Percentiles rank a stretch among this genome's conserved stretches.
Evolutionary conservation across 2,113 vertebrate genomes (phyloP).

Genomic region (Strigops habroptila): DNA sequence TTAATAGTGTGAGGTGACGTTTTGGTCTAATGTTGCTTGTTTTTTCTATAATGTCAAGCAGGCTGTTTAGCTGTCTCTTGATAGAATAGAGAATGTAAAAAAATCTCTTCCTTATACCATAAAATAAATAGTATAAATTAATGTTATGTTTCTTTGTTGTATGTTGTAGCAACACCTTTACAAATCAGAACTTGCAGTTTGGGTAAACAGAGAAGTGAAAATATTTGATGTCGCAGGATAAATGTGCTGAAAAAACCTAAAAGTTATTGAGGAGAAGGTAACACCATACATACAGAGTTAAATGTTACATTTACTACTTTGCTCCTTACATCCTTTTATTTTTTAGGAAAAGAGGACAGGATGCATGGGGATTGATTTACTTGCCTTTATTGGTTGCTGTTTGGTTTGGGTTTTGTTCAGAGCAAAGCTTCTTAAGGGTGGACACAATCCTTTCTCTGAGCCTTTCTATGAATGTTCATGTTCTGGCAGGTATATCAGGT

Average conservation of each 20-base stretch:
- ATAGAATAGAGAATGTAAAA: not conserved
- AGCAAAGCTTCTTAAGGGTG: not conserved
- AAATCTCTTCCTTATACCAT: not conserved
- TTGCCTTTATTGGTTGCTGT: not conserved
- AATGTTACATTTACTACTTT: not conserved
- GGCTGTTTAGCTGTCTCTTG: not conserved
- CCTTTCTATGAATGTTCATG: accelerated
- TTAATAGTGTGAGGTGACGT: not conserved
- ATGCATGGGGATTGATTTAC: not conserved
- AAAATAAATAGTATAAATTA: not conserved
- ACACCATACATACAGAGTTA: not conserved
- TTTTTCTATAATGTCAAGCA: not conserved
- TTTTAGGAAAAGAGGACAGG: not conserved
- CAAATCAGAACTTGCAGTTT: not conserved
- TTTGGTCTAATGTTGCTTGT: not conserved
- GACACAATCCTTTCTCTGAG: not conserved
- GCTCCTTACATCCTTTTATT: not conserved
- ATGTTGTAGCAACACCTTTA: not conserved
- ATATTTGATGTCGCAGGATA: not conserved
- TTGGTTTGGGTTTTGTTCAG: not conserved
- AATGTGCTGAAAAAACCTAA: not conserved
- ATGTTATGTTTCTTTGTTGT: not conserved
- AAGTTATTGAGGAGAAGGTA: not conserved
- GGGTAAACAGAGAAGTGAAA: not conserved
- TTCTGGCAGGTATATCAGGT: accelerated